Conservation (phyloP, 2,113 vertebrate species). For the Uria aalge region DNA sequence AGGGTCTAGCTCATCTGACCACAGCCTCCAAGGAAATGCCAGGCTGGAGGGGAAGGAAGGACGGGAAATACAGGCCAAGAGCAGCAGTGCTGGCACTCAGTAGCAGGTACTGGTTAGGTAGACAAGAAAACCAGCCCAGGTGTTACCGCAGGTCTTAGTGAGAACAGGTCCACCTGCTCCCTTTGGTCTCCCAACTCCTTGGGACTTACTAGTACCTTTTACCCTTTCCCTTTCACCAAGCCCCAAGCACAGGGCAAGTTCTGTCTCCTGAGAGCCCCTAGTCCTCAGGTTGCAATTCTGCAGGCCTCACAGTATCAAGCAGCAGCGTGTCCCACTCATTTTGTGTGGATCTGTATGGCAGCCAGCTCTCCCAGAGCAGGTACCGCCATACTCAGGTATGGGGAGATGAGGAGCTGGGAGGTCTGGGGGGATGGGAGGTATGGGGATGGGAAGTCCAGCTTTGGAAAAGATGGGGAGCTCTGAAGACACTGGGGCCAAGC, state of each 20-base stretch:
- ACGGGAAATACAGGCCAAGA: neutral
- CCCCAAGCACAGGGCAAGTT: neutral
- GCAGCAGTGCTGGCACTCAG: neutral
- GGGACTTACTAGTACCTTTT: neutral
- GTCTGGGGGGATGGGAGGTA: neutral
- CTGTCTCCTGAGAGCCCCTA: neutral
- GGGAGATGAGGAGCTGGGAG: neutral
- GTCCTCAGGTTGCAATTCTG: neutral
- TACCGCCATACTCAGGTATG: neutral
- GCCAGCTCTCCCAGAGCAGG: neutral
- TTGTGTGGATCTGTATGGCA: neutral
- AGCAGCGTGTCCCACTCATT: neutral
- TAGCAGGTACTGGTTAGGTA: neutral
- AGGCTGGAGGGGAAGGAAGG: neutral
- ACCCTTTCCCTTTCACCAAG: neutral
- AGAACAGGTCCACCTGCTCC: neutral
- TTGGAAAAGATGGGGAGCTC: neutral
- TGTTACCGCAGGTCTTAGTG: neutral
- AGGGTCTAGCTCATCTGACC: neutral
- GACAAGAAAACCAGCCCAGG: neutral
- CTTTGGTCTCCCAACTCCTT: neutral
- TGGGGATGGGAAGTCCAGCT: neutral
- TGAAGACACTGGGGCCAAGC: neutral
- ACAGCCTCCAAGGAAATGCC: neutral
- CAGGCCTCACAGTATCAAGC: neutral